Percentiles rank a stretch among this genome's conserved stretches.
These are phyloP conservation scores for Lota lota DNA, from an alignment of 2,113 vertebrate species.

Conservation along the genomic window DNA sequence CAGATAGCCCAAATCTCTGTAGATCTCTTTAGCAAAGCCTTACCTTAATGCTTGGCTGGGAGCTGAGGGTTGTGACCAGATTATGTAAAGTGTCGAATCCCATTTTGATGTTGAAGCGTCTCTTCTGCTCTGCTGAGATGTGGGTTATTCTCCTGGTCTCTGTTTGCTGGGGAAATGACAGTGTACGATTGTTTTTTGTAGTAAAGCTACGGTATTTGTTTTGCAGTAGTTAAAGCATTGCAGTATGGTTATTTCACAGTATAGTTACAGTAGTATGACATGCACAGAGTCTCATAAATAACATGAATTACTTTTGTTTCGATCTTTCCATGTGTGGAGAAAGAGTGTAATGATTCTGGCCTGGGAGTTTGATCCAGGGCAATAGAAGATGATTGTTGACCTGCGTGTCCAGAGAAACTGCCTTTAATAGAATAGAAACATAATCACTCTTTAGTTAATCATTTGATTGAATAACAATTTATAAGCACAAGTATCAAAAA, in stretches of 20 bases:
- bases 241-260: not conserved
- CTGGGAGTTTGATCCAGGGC: constrained; percentile 50
- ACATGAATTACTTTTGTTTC: constrained; percentile 77
- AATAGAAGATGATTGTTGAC: constrained; percentile 49
- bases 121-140: constrained; percentile 96
- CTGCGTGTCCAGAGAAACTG: constrained; percentile 58
- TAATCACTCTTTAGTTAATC: too few relatives aligned
- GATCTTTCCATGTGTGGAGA: constrained; percentile 63
- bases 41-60: constrained; percentile 93
- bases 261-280: not conserved
- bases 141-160: constrained; percentile 90
- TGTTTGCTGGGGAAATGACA: constrained; percentile 63
- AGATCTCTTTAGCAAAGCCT: too few relatives aligned
- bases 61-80: constrained; percentile 87
- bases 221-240: not conserved
- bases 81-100: constrained; percentile 92
- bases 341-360: constrained; percentile 61
- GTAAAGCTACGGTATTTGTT: not conserved
- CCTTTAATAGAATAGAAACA: constrained; percentile 7
- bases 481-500: too few relatives aligned
- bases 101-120: constrained; percentile 97
- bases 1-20: too few relatives aligned
- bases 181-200: not conserved
- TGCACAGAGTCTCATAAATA: not conserved
- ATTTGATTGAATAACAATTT: too few relatives aligned